Evolutionary conservation across 2,113 vertebrate genomes (phyloP).

Genomic region (Platycercus adscitus): DNA sequence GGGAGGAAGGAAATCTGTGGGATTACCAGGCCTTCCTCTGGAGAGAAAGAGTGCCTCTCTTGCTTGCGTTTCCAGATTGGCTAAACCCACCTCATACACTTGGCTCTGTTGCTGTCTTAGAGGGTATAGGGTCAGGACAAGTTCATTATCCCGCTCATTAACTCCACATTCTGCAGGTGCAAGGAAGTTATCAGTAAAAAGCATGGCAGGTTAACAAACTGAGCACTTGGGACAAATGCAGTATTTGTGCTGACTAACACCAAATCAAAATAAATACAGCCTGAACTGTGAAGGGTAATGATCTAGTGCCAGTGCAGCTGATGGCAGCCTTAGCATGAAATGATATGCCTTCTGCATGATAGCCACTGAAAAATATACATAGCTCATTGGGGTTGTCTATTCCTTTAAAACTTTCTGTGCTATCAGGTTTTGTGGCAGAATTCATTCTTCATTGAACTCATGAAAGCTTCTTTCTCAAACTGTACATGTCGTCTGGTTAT

Average conservation of each 20-base stretch:
- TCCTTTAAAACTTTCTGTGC: neutral
- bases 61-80: neutral
- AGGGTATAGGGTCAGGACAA: neutral
- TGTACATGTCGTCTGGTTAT: conserved; percentile 22
- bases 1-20: neutral
- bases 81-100: neutral
- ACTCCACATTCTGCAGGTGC: neutral
- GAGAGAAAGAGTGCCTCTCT: neutral
- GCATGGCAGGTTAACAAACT: neutral
- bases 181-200: neutral
- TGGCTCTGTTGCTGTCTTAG: neutral
- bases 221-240: neutral
- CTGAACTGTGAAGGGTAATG: neutral
- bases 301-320: neutral
- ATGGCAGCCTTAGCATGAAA: neutral
- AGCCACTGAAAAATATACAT: neutral
- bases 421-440: neutral
- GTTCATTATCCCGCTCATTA: neutral
- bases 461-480: neutral
- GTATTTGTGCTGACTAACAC: neutral
- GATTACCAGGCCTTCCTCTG: neutral
- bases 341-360: neutral
- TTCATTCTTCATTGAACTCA: neutral
- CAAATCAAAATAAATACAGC: neutral
- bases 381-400: neutral